Conservation (phyloP, 1,140 invertebrate species). For the Hyles vespertilio region DNA sequence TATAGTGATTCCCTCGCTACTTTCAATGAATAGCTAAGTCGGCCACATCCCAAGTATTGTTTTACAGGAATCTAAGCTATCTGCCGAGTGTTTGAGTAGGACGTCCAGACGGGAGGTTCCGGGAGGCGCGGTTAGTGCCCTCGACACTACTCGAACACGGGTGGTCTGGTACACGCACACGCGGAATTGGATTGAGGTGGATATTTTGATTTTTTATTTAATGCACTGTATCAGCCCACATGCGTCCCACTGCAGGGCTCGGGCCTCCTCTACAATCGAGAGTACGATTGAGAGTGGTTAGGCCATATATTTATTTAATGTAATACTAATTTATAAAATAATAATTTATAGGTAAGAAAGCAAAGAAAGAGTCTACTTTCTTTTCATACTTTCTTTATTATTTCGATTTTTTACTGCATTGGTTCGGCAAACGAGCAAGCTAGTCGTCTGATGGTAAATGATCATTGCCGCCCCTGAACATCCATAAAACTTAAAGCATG, state of each 20-base stretch:
- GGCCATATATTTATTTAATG: no score
- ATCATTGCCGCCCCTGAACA: no score
- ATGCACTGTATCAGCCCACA: neutral
- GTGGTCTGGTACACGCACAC: conserved; percentile 53
- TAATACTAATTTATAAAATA: neutral
- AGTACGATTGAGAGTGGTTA: no score
- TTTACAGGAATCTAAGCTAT: conserved; percentile 1
- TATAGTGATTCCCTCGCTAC: no score
- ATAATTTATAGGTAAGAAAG: neutral
- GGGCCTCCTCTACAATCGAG: no score
- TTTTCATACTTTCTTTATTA: neutral
- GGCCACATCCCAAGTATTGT: neutral
- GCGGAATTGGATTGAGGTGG: conserved; percentile 12
- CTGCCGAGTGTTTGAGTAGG: conserved; percentile 9
- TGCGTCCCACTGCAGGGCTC: no score
- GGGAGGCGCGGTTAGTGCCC: conserved; percentile 41
- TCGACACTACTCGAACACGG: conserved; percentile 56
- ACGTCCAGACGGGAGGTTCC: conserved; percentile 13
- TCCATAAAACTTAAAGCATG: no score
- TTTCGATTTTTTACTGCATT: no score
- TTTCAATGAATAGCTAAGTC: no score
- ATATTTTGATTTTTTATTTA: conserved; percentile 1
- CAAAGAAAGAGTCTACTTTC: no score
- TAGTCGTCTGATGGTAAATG: no score
- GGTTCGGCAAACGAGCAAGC: no score